A percentile compares a stretch with the other conserved stretches of the same genome.
phyloP scores from a whole-genome alignment of 2,797 vertebrate species.

The Rhadinocentrus ornatus region DNA sequence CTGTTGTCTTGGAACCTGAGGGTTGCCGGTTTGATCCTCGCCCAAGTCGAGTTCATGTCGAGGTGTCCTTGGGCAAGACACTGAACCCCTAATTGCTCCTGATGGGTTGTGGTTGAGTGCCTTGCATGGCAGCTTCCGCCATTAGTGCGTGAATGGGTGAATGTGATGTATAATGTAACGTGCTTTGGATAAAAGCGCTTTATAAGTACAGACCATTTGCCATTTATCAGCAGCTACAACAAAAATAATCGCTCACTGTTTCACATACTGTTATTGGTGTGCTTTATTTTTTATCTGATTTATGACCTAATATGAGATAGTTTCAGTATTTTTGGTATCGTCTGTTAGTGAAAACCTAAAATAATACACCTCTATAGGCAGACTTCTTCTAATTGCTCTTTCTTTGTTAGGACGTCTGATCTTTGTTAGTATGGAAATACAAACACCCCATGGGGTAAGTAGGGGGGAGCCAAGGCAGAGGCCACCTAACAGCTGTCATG shows the following conservation, averaged over 20 bases:
- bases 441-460: slow-evolving; percentile 17
- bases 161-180: too few species aligned
- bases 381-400: neutral
- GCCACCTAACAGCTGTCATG: slow-evolving; percentile 41
- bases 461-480: slow-evolving; percentile 17
- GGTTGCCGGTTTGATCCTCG: too few species aligned
- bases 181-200: too few species aligned
- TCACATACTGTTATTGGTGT: neutral
- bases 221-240: too few species aligned
- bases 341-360: neutral
- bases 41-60: too few species aligned
- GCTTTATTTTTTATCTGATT: neutral
- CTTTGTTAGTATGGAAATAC: slow-evolving; percentile 42
- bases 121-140: too few species aligned
- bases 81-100: too few species aligned
- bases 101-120: too few species aligned
- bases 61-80: too few species aligned
- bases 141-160: too few species aligned
- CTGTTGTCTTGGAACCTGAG: too few species aligned
- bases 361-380: neutral
- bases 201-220: too few species aligned
- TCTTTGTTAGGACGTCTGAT: slow-evolving; percentile 36
- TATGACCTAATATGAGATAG: neutral
- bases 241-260: neutral
- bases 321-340: neutral